Base-by-base conservation (phyloP, 2,797 vertebrate species). In the Enteromius argenteus region DNA sequence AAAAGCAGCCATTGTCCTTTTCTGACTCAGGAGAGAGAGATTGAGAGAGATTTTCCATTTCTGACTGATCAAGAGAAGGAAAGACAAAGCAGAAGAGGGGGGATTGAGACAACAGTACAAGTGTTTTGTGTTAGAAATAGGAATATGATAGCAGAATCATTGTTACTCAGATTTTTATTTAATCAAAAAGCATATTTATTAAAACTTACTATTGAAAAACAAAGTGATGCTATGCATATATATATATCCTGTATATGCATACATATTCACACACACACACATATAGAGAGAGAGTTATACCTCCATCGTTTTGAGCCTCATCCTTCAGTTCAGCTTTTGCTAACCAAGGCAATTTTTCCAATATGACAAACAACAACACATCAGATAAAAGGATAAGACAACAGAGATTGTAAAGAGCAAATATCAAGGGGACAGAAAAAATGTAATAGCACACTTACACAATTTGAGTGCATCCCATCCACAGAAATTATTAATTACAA, bases 401-500 rank as follows among this genome's bases (percentile, higher is more conserved):
- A 75, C 30, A 58, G 27, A 30, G 7, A 14, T 35, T 27, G 23
- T 42, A 72, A 64, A 72, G 35, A 66, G 19, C 67, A 60, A 62
- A 75, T 75, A 69, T 81, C 53, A 69, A 84, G 39, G 19, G 11
- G 37, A 58, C 27, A 51, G 30, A 74, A 82, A 79, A 74, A 71
- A 80, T 5, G 10, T 21, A 71, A 85, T 80, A 53, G 84, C 88
- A 87, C 88, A 91, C 85, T 92, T 87, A 89, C 80, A 84, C 86
- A 89, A 86, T 86, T 86, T 85, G 84, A 88, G 85, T 89, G 87
- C 74, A 87, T 87, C 80, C 85, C 79, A 73, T 87, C 84, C 86
- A 89, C 39, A 85, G 85, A 64, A 89, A 80, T 83, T 87, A 89
- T 90, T 89, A 87, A 92, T 91, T 90, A 90, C 87, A 85, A 66